Conservation (phyloP, 1,140 invertebrate genomes). For the Solen grandis region DNA sequence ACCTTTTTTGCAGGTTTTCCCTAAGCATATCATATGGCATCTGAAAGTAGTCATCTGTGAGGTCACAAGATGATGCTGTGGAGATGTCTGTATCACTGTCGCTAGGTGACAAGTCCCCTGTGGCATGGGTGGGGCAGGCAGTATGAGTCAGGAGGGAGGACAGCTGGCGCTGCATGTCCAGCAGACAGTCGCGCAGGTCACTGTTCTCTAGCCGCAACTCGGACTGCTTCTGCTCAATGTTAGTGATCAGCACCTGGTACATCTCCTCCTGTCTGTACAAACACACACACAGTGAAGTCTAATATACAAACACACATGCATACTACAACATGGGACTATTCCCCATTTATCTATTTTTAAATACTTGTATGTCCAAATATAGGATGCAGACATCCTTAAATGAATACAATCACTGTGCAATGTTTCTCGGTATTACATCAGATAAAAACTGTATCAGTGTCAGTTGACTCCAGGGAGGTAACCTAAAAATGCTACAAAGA, state of each 20-base stretch:
- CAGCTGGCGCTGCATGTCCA: constrained; percentile 72
- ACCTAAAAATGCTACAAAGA: too few species aligned
- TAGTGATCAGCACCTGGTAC: constrained; percentile 71
- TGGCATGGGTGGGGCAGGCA: constrained; percentile 16
- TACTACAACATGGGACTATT: neutral
- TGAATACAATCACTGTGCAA: too few species aligned
- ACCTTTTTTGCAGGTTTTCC: constrained; percentile 69
- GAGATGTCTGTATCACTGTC: constrained; percentile 52
- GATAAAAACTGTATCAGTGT: too few species aligned
- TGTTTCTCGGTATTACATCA: too few species aligned
- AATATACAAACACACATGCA: neutral
- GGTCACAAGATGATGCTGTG: constrained; percentile 39
- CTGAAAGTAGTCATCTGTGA: constrained; percentile 70
- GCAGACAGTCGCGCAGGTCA: constrained; percentile 72
- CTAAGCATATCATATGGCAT: constrained; percentile 76
- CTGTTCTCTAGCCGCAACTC: constrained; percentile 75
- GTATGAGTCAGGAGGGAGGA: constrained; percentile 58
- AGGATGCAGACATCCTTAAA: too few species aligned
- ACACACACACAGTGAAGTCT: constrained; percentile 21
- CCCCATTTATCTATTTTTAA: neutral
- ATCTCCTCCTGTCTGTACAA: constrained; percentile 75
- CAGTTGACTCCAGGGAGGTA: too few species aligned
- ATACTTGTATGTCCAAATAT: neutral
- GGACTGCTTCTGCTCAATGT: constrained; percentile 76
- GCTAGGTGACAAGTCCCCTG: neutral